A percentile compares a stretch with the other conserved stretches of the same genome.
phyloP scores from a whole-genome alignment of 2,113 vertebrate species.

The Gambusia holbrooki region DNA sequence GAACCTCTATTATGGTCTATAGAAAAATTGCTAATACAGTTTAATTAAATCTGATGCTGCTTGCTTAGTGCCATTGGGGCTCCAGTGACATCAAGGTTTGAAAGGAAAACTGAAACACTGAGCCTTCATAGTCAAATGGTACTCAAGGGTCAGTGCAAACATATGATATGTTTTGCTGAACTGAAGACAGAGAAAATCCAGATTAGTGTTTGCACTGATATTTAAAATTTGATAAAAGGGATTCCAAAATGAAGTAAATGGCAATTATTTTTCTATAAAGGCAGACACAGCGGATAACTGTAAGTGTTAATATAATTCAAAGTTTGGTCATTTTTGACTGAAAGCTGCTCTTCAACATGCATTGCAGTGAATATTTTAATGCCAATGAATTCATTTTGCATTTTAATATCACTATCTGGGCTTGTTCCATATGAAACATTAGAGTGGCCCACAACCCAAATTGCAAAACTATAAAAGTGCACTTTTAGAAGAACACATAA shows the following conservation, averaged over 20 bases:
- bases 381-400: constrained; percentile 7
- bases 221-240: neutral
- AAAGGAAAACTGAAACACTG: constrained; percentile 19
- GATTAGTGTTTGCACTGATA: neutral
- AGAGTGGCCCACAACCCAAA: neutral
- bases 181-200: neutral
- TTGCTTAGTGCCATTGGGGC: neutral
- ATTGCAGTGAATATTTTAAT: neutral
- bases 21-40: constrained; percentile 19
- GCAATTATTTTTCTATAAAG: neutral
- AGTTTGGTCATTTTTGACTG: neutral
- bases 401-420: constrained; percentile 18
- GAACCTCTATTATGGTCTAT: constrained; percentile 5
- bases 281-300: neutral
- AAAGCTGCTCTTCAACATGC: neutral
- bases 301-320: neutral
- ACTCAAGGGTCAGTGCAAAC: too few relatives aligned
- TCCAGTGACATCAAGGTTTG: constrained; percentile 12
- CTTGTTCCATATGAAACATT: neutral
- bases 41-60: constrained; percentile 23
- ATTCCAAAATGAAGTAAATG: neutral
- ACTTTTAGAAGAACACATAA: neutral
- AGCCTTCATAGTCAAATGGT: too few relatives aligned
- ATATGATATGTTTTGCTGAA: neutral
- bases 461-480: neutral